Evolutionary conservation across 2,113 vertebrate genomes (phyloP), one percentile per base, ranked within the genome.

Genomic region (Amphilophus citrinellus): DNA sequence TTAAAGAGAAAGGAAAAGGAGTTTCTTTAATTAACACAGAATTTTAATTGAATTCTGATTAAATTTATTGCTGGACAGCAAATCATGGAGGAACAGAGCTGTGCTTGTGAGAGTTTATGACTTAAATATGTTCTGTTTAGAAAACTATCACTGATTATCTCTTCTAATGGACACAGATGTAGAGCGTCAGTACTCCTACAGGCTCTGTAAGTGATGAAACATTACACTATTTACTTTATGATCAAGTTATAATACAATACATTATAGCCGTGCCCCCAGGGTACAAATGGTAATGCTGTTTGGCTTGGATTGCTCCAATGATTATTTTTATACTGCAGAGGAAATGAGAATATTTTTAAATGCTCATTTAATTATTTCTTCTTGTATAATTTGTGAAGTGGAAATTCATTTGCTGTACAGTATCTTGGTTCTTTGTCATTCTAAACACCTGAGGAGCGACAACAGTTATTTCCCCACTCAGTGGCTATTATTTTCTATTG

Each of bases 321-420:
- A 86, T 90, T 75, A 86, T 86, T 88, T 57, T 77, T 68, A 81
- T 83, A 65, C 30, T 58, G 13, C 13, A 24, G 22, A 42, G 3
- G 60, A 77, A 86, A 80, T 89, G 80, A 79, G 18, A 84, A 79
- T 89, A 82, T 79, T 37, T 73, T 88, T 86, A 56, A 56, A 73
- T 73, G 47, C 30, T n/a, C 44, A 53, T 53, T 73, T 73, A 20
- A 73, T 73, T 56, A n/a, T 56, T 56, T 73, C 47, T 73, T 73
- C 68, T 73, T 32, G 32, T 53, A 32, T 63, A 44, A 61, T 87
- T 65, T 24, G 39, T 71, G 59, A 82, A 73, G 13, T 37, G 57
- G 39, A 77, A 87, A 83, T 76, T 3, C 11, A 82, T 73, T 57
- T 3, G 50, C 47, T 50, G 59, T 37, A 39, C 10, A 58, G 20